Conservation (phyloP, 2,113 vertebrate species). For the Melanerpes aurifrons region DNA sequence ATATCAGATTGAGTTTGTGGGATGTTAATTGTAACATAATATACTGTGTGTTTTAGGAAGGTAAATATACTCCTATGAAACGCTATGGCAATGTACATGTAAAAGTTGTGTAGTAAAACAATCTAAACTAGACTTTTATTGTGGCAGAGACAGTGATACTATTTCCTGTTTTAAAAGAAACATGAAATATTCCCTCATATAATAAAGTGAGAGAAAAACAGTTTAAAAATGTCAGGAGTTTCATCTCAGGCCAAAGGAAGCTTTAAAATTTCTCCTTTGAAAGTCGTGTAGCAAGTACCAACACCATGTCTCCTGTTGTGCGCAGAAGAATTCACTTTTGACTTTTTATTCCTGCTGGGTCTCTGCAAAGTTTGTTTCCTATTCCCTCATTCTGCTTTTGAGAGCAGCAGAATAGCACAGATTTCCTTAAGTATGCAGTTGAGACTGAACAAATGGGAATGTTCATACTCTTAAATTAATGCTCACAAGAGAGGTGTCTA, state of each 20-base stretch:
- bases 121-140: conserved; percentile 18
- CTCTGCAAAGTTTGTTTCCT: conserved; percentile 52
- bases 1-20: conserved; percentile 61
- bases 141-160: conserved; percentile 9
- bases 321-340: conserved; percentile 26
- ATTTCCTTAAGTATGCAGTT: conserved; percentile 56
- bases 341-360: conserved; percentile 48
- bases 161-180: conserved; percentile 51
- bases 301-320: conserved; percentile 33
- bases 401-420: conserved; percentile 34
- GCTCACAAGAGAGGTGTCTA: not conserved
- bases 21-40: conserved; percentile 67
- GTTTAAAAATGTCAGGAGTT: not conserved
- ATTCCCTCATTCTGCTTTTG: conserved; percentile 40
- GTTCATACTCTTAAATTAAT: not conserved
- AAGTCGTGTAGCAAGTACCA: conserved; percentile 58
- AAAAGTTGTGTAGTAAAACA: conserved; percentile 36
- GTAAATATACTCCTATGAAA: conserved; percentile 53
- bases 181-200: not conserved
- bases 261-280: conserved; percentile 64
- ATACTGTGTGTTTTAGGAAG: conserved; percentile 63
- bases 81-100: not conserved
- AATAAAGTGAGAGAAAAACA: conserved; percentile 30
- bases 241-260: conserved; percentile 52
- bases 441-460: not conserved